These are phyloP conservation scores for Leptinotarsa undecemlineata DNA, from an alignment of 1,140 invertebrate genomes.

Conservation along the genomic window DNA sequence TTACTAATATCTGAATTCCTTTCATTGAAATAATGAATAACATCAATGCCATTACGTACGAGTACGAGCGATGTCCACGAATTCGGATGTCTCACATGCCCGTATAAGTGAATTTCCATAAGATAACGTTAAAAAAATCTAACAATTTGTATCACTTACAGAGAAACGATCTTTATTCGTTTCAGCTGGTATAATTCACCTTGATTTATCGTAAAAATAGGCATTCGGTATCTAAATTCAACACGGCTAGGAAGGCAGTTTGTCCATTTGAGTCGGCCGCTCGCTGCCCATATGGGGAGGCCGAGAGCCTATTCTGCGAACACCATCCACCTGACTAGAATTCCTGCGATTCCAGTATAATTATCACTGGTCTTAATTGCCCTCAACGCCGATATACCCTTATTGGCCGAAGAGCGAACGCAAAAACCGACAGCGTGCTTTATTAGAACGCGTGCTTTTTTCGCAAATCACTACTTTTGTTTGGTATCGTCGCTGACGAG, in stretches of 20 bases:
- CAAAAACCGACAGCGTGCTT: conserved; percentile 27
- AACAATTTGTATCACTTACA: conserved; percentile 29
- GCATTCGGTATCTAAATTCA: conserved; percentile 38
- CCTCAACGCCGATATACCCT: conserved; percentile 35
- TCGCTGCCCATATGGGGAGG: conserved; percentile 36
- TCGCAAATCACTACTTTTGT: conserved; percentile 28
- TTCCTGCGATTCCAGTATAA: conserved; percentile 39
- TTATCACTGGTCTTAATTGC: conserved; percentile 37
- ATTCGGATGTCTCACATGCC: conserved; percentile 9
- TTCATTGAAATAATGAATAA: too few relatives aligned
- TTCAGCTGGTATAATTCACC: conserved; percentile 34
- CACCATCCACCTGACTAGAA: conserved; percentile 42
- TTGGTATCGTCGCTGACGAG: not conserved
- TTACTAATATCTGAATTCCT: too few relatives aligned
- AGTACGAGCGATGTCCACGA: not conserved
- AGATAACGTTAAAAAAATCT: conserved; percentile 17
- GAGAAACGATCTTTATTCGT: conserved; percentile 23
- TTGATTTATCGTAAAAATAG: conserved; percentile 40
- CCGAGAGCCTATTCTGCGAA: conserved; percentile 32
- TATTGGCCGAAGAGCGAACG: conserved; percentile 24
- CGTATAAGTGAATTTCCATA: conserved; percentile 12
- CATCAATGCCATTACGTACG: too few relatives aligned
- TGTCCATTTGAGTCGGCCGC: conserved; percentile 30
- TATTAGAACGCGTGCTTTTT: conserved; percentile 29
- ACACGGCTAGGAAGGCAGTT: conserved; percentile 37